A percentile compares a stretch with the other conserved stretches of the same genome.
Evolutionary conservation across 2,888 invertebrate genomes (phyloP).

Genomic region (Eudasyphora cyanicolor): DNA sequence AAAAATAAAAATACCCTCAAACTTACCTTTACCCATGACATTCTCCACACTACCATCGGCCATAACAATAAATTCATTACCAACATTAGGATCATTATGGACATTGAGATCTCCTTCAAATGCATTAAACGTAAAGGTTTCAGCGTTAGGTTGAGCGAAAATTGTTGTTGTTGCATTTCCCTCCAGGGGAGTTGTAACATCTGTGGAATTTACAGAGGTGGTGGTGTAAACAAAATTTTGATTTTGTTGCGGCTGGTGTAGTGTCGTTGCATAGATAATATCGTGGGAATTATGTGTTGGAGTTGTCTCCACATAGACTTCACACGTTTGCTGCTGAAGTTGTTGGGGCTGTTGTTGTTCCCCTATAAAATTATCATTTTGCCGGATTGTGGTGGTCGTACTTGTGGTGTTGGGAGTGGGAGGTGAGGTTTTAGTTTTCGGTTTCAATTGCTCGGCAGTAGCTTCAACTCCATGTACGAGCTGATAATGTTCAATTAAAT

Average conservation of each 20-base stretch:
- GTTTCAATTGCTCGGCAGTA: conserved; percentile 67
- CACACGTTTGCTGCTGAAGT: conserved; percentile 14
- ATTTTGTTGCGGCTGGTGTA: conserved; percentile 29
- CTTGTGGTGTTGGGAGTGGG: conserved; percentile 26
- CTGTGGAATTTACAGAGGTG: not conserved
- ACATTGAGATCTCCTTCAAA: conserved; percentile 44
- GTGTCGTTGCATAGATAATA: conserved; percentile 11
- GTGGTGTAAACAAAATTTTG: conserved; percentile 24
- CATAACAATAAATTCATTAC: conserved; percentile 74
- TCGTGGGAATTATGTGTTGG: not conserved
- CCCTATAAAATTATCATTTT: conserved; percentile 29
- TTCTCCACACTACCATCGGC: conserved; percentile 74
- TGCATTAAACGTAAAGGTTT: conserved; percentile 33
- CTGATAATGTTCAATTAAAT: conserved; percentile 71
- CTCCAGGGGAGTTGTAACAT: conserved; percentile 14
- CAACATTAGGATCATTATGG: conserved; percentile 69
- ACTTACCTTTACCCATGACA: conserved; percentile 69
- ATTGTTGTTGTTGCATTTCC: conserved; percentile 24
- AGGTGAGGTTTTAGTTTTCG: conserved; percentile 54
- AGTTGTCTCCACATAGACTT: not conserved
- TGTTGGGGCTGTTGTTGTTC: conserved; percentile 18
- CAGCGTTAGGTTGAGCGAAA: conserved; percentile 21
- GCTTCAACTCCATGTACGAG: conserved; percentile 67
- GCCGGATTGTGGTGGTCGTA: conserved; percentile 14
- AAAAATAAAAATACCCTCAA: not conserved